Evolutionary conservation across 23 tunicate genomes (phyloP), one percentile per base, ranked within the genome.

Genomic region (Halocynthia roretzi): DNA sequence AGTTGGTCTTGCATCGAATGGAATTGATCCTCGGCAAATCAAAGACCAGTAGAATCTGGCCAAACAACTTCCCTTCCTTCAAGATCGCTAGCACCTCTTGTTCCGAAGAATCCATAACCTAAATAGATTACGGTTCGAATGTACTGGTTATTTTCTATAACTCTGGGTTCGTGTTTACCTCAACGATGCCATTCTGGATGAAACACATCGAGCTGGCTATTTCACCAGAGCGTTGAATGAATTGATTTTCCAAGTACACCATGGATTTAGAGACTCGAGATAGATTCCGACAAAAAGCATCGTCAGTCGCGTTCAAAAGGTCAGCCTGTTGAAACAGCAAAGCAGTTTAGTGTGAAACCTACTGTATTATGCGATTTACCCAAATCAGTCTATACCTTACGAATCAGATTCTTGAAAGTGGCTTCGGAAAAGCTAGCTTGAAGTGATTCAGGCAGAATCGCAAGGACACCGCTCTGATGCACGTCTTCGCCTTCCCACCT

Each of bases 201-300:
- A 72, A 92, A 52, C 82, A 86, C 87, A 86, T 76, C 23, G 54
- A 57, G 68, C 79, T 77, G 61, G 81, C 80, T 48, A 92, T 86
- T 61, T 92, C 98, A n/a, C 98, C 98, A 51, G 82, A 66, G 77
- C 84, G 58, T 64, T 92, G 98, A 72, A 92, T 73, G 68, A 77
- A 92, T 65, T 92, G 98, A 51, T 80, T 75, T 74, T 86, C 82
- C 8, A 92, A 54, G 77, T 82, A 92, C 21, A 92, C 68, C 77
- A 68, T 78, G 6, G 91, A 85, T 67, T 79, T 78, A 8, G 92
- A 71, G 11, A 72, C 81, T 8, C 77, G 58, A 2, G 98, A 72
- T 6, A 92, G 67, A 62, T 92, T 92, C 58, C 98, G 72, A 48
- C 91, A 70, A 67, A 92, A 92, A 14, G 92, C 87, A 21, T 73